A percentile compares a stretch with the other conserved stretches of the same genome.
phyloP scores from a whole-genome alignment of 2,888 invertebrate genomes.

The Podotricha telesiphe region DNA sequence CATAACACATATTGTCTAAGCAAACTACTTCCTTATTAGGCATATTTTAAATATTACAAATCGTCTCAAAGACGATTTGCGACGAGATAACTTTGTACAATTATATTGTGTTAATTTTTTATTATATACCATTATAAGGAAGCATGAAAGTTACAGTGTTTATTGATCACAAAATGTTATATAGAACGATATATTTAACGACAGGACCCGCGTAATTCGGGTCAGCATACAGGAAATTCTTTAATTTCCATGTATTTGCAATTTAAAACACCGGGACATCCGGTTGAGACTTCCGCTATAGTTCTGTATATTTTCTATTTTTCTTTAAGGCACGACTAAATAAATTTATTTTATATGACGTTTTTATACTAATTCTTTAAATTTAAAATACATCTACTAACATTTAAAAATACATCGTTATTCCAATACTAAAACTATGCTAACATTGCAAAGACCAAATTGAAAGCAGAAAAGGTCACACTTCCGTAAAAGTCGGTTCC shows the following conservation, averaged over 20 bases:
- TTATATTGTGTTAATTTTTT: neutral
- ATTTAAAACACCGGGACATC: constrained; percentile 66
- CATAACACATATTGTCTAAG: too few species aligned
- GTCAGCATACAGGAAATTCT: constrained; percentile 62
- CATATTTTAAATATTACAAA: too few species aligned
- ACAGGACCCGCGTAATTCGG: constrained; percentile 45
- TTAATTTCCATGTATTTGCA: constrained; percentile 70
- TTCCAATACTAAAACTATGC: neutral
- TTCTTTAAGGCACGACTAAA: constrained; percentile 25
- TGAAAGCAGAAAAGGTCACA: constrained; percentile 29
- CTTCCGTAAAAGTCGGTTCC: constrained; percentile 52
- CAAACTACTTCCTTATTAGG: too few species aligned
- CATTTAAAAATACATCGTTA: neutral
- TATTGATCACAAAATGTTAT: neutral
- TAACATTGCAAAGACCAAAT: neutral
- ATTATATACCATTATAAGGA: neutral
- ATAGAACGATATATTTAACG: neutral
- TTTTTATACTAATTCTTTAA: neutral
- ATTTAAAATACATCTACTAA: too few species aligned
- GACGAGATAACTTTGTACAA: too few species aligned
- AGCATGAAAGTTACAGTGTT: neutral
- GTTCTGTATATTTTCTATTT: constrained; percentile 54
- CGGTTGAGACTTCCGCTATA: constrained; percentile 57
- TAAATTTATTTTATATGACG: constrained; percentile 49
- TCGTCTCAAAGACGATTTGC: too few species aligned